phyloP scores from a whole-genome alignment of 2,888 invertebrate genomes.

The Strigamia crassipes region DNA sequence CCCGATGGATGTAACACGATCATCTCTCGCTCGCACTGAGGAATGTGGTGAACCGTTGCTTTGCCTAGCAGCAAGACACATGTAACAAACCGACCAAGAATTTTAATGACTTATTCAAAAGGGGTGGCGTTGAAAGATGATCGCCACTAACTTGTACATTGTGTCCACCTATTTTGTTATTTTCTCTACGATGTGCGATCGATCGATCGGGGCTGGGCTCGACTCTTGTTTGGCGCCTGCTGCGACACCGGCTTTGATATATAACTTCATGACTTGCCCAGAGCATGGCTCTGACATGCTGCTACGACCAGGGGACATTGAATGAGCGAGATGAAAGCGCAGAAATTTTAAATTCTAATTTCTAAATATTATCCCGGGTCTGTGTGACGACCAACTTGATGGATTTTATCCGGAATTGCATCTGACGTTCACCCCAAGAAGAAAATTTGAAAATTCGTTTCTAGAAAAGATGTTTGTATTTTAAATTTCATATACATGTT shows the following conservation, averaged over 20 bases:
- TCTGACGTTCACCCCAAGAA: neutral
- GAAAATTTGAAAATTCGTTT: neutral
- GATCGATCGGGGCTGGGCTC: slow-evolving; percentile 13
- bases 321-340: neutral
- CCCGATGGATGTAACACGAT: slow-evolving; percentile 42
- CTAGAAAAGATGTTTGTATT: neutral
- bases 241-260: slow-evolving; percentile 24
- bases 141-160: neutral
- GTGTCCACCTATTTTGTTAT: slow-evolving; percentile 33
- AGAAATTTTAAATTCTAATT: slow-evolving; percentile 32
- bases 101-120: slow-evolving; percentile 42
- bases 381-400: neutral
- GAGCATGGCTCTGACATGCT: slow-evolving; percentile 19
- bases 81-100: slow-evolving; percentile 32
- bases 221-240: slow-evolving; percentile 20
- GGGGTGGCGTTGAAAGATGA: slow-evolving; percentile 34
- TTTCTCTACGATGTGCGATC: neutral
- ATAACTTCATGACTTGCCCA: slow-evolving; percentile 36
- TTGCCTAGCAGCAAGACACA: slow-evolving; percentile 16
- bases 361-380: neutral
- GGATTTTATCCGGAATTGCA: neutral
- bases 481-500: neutral
- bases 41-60: slow-evolving; percentile 40
- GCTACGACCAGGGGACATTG: neutral
- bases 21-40: slow-evolving; percentile 9